Evolutionary conservation across 2,113 vertebrate species (phyloP).

Genomic region (Nothocercus nigrocapillus): DNA sequence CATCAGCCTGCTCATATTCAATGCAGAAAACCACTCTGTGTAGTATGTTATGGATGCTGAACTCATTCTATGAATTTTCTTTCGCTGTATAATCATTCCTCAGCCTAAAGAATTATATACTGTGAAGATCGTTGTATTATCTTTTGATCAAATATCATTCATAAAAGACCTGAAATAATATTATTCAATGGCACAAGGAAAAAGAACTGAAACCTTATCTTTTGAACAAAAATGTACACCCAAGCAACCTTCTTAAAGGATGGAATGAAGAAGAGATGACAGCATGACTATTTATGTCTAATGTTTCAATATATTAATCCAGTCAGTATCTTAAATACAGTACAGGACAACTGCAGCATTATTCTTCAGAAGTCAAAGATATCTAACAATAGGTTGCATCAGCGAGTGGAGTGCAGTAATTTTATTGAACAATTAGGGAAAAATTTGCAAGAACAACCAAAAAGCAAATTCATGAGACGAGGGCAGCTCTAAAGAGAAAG

Average conservation of each 20-base stretch:
- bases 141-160: background rate
- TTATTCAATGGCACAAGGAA: background rate
- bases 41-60: background rate
- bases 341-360: background rate
- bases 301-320: background rate
- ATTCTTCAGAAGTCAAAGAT: background rate
- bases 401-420: background rate
- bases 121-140: background rate
- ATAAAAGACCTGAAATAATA: constrained; percentile 15
- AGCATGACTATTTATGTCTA: background rate
- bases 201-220: background rate
- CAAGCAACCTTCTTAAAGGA: background rate
- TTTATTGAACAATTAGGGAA: background rate
- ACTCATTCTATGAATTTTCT: background rate
- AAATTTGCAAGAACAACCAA: background rate
- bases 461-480: background rate
- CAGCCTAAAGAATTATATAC: background rate
- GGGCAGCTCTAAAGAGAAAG: background rate
- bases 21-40: background rate
- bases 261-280: background rate
- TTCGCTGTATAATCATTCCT: background rate
- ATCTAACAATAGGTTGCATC: background rate
- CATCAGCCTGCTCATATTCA: background rate
- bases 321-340: background rate
- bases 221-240: background rate